Conservation (phyloP, 2,113 vertebrate genomes). For the Pygoscelis antarcticus region DNA sequence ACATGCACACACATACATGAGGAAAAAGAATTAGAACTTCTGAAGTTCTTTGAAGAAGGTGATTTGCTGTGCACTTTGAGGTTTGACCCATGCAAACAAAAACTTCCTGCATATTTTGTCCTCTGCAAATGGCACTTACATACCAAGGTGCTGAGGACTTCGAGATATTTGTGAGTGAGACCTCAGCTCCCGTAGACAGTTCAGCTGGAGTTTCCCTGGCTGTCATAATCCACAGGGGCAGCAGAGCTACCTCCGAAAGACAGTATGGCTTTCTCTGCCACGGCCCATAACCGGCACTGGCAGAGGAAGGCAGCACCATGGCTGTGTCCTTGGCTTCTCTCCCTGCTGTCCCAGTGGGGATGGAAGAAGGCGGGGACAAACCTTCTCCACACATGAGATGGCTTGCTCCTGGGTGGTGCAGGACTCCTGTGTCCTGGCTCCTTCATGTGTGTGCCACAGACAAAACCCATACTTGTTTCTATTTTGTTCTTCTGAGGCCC, state of each 20-base stretch:
- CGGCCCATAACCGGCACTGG: background rate
- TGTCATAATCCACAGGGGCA: background rate
- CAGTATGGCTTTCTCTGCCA: background rate
- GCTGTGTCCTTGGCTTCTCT: background rate
- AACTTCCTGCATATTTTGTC: background rate
- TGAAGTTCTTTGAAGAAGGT: background rate
- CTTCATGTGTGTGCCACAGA: background rate
- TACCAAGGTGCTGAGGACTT: background rate
- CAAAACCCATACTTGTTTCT: background rate
- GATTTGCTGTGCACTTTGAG: background rate
- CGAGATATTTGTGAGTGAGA: background rate
- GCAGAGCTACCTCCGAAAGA: background rate
- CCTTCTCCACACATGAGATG: accelerated
- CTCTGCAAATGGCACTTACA: background rate
- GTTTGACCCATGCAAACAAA: background rate
- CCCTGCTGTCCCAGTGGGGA: accelerated
- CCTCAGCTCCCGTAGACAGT: background rate
- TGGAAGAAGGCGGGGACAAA: accelerated
- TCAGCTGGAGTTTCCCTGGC: background rate
- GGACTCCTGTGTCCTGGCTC: background rate
- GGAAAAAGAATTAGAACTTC: background rate
- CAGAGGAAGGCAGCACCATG: background rate
- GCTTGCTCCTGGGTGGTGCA: background rate
- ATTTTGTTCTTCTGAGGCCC: background rate
- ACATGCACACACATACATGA: background rate